A percentile compares a stretch with the other conserved stretches of the same genome.
phyloP scores from a whole-genome alignment of 2,888 invertebrate genomes.

The Agrotis clavis region DNA sequence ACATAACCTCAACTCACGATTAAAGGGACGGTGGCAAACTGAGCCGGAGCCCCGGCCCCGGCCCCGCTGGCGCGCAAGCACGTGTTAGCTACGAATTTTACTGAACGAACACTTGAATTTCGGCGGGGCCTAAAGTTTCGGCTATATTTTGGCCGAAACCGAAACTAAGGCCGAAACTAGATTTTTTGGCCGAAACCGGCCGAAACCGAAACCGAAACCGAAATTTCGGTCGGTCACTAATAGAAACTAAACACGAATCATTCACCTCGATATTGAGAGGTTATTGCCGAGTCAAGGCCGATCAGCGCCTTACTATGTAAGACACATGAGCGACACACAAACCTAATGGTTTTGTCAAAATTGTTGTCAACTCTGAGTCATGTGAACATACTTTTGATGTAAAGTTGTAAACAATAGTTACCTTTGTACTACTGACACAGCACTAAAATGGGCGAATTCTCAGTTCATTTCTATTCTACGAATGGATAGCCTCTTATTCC shows the following conservation, averaged over 20 bases:
- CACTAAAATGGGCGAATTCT: neutral
- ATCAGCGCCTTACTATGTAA: constrained; percentile 74
- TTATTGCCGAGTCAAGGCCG: constrained; percentile 76
- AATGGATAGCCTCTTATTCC: constrained; percentile 6
- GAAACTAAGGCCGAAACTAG: no score
- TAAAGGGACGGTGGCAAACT: no score
- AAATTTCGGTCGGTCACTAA: no score
- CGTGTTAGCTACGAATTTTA: no score
- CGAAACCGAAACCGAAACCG: no score
- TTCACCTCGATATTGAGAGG: constrained; percentile 72
- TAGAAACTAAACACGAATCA: constrained; percentile 69
- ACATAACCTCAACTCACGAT: no score
- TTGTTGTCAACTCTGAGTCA: constrained; percentile 66
- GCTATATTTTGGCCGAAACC: no score
- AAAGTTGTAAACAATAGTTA: constrained; percentile 51
- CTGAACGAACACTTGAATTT: no score
- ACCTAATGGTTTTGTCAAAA: constrained; percentile 74
- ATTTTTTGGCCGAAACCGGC: no score
- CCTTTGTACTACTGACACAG: constrained; percentile 37
- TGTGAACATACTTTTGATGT: constrained; percentile 32
- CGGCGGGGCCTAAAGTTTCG: no score
- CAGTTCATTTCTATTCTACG: constrained; percentile 13
- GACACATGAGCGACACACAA: constrained; percentile 73
- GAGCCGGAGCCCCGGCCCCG: no score
- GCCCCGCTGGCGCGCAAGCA: no score